Percentiles rank a stretch among this genome's conserved stretches.
Evolutionary conservation across 1,140 invertebrate species (phyloP).

Genomic region (Lamellibrachia luymesi): DNA sequence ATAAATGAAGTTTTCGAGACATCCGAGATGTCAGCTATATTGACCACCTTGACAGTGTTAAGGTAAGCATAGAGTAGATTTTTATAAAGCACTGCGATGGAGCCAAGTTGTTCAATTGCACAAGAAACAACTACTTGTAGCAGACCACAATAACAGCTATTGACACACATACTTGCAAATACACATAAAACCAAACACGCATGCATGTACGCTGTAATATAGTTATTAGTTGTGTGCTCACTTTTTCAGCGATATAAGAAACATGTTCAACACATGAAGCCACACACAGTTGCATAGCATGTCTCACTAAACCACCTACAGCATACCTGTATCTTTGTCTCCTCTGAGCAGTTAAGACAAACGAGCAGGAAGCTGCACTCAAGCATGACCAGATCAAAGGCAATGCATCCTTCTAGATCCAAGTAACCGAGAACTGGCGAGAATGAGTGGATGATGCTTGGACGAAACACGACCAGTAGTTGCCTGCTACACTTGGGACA

Average conservation of each 20-base stretch:
- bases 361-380: constrained; percentile 43
- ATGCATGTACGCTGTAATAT: constrained; percentile 35
- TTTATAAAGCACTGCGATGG: neutral
- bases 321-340: constrained; percentile 44
- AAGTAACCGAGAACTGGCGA: constrained; percentile 51
- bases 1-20: neutral
- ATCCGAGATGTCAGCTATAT: neutral
- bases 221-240: no score
- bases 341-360: constrained; percentile 51
- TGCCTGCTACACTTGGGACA: constrained; percentile 49
- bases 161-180: neutral
- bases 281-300: neutral
- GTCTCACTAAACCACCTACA: neutral
- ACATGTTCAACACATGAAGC: no score
- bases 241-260: no score
- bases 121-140: neutral
- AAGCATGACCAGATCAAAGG: constrained; percentile 50
- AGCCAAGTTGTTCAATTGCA: neutral
- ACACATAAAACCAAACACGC: neutral
- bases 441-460: constrained; percentile 48
- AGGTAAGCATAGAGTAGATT: neutral
- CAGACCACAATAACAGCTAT: neutral
- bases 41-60: neutral
- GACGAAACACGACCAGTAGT: constrained; percentile 43
- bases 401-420: constrained; percentile 48